Base-by-base conservation (phyloP, 2,113 vertebrate genomes). In the Aegypius monachus region DNA sequence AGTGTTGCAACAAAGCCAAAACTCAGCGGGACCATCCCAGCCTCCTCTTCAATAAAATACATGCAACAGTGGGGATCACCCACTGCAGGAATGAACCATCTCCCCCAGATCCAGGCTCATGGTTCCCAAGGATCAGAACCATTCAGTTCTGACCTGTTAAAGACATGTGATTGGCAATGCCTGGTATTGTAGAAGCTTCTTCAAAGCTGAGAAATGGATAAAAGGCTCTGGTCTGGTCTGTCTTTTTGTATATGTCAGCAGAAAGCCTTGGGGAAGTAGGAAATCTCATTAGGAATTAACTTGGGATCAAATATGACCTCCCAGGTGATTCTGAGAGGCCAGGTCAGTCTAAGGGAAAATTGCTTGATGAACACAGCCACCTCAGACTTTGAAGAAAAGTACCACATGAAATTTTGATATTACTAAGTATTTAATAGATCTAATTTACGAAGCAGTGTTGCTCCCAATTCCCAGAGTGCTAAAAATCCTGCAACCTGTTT, bases 371-470 rank as follows among this genome's bases (percentile, higher is more conserved):
- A 66, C 65, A 89, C 65, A 95, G 56, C 53, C 86, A 79, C 68
- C 72, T 74, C 56, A 31, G 65, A 14, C 34, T 21, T 22, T 91
- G 94, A 95, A 90, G 86, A 52, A 47, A 86, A 81, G 66, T 62
- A 55, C 65, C 0, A 0, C 89, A 95, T 93, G 84, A 95, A 95
- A 93, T 71, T 86, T 95, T 96, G 95, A 97, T 96, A 75, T 81
- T 62, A 40, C 66, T 53, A 93, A 95, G 84, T 80, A 95, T 89
- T 96, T 93, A 94, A 97, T 38, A 95, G 89, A 75, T 97, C 89
- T 85, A 75, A 94, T 91, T 95, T 87, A 93, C 93, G 89, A 87
- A 95, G 95, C 94, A 82, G 36, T 25, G 42, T 43, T 90, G 89
- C 77, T 94, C 86, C 70, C 84, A 17, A 50, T 72, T 95, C 96